phyloP scores from a whole-genome alignment of 2,888 invertebrate species.

The Orchesellides sinensis region DNA sequence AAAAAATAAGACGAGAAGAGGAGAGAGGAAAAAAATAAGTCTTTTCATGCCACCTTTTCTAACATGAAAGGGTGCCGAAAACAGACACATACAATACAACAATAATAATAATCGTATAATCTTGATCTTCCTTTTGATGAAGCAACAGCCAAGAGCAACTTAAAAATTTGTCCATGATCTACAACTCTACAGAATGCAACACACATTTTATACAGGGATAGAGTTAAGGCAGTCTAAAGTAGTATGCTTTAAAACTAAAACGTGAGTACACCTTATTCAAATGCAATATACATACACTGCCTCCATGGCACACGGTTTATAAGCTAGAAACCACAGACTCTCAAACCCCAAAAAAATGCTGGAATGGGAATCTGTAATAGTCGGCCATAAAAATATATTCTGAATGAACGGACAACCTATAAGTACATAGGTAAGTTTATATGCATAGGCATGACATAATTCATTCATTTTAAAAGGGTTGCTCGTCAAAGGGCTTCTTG shows the following conservation, averaged over 20 bases:
- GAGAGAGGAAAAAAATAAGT: slow-evolving; percentile 64
- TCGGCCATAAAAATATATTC: no score
- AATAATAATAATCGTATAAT: slow-evolving; percentile 63
- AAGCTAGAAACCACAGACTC: not conserved
- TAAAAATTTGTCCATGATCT: slow-evolving; percentile 26
- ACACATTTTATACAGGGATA: not conserved
- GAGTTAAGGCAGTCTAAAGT: no score
- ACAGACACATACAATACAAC: slow-evolving; percentile 61
- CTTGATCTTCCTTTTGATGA: slow-evolving; percentile 58
- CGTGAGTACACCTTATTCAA: no score
- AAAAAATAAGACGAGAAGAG: slow-evolving; percentile 35
- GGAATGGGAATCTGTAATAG: no score
- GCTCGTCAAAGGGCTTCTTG: not conserved
- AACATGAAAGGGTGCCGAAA: slow-evolving; percentile 73
- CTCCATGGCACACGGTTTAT: no score
- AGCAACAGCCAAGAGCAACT: slow-evolving; percentile 49
- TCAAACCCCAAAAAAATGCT: no score
- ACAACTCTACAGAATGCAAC: not conserved
- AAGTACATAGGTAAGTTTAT: no score
- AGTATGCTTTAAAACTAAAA: no score
- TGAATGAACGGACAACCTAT: no score
- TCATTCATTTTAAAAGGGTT: not conserved
- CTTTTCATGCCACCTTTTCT: slow-evolving; percentile 71
- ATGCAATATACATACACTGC: no score
- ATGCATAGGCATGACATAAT: not conserved